Evolutionary conservation across 2,797 vertebrate species (phyloP).

Genomic region (Mus spretus): DNA sequence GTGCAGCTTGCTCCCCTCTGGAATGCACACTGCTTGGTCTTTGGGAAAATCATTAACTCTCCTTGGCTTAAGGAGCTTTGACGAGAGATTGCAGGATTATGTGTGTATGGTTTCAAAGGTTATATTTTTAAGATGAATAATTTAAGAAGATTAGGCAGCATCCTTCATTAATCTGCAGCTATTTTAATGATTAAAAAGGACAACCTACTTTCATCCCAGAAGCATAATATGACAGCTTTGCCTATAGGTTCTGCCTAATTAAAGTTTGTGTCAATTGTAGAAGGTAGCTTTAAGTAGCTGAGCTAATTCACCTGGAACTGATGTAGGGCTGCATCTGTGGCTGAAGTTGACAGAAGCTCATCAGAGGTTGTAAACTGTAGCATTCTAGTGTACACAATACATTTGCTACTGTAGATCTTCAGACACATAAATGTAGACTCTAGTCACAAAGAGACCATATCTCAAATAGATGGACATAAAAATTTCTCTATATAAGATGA

Average conservation of each 20-base stretch:
- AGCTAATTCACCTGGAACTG: constrained; percentile 30
- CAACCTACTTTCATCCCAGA: constrained; percentile 34
- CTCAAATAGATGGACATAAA: constrained; percentile 42
- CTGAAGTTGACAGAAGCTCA: neutral
- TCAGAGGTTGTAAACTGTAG: constrained; percentile 13
- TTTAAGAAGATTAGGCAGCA: constrained; percentile 72
- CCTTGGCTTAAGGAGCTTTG: constrained; percentile 68
- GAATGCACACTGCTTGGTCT: constrained; percentile 55
- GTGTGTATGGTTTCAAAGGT: constrained; percentile 72
- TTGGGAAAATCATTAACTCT: constrained; percentile 70
- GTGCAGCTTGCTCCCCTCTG: neutral
- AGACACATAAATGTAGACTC: neutral
- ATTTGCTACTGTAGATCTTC: neutral
- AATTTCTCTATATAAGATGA: neutral
- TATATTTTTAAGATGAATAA: constrained; percentile 70
- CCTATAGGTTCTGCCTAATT: constrained; percentile 45
- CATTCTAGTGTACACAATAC: neutral
- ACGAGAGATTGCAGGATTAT: constrained; percentile 64
- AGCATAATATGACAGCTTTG: neutral
- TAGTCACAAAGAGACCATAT: neutral
- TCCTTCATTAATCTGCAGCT: constrained; percentile 66
- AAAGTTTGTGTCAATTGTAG: neutral
- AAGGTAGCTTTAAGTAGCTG: neutral
- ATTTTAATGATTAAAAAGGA: constrained; percentile 63
- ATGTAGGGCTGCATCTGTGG: neutral